phyloP scores from a whole-genome alignment of 2,888 invertebrate species.

The Tachystola acroxantha region DNA sequence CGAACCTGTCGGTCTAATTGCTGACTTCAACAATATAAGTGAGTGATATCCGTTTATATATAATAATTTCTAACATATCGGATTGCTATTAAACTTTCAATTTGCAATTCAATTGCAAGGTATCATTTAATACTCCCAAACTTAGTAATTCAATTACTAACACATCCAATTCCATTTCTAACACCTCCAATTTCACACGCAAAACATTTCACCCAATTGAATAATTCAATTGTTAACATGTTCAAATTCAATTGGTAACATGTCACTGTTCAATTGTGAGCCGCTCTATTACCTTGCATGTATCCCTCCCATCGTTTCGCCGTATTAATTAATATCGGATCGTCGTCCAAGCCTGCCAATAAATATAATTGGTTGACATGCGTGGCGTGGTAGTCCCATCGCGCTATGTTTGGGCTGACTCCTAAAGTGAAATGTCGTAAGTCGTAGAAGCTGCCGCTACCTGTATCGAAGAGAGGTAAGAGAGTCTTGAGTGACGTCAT shows the following conservation, averaged over 20 bases:
- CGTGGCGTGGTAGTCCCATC: slow-evolving; percentile 99
- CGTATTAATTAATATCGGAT: slow-evolving; percentile 88
- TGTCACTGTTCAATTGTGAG: slow-evolving; percentile 91
- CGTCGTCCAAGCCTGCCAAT: slow-evolving; percentile 90
- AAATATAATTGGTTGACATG: slow-evolving; percentile 97
- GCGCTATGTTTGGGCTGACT: slow-evolving; percentile 94
- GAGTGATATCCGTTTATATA: too few species aligned
- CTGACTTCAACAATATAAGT: too few species aligned
- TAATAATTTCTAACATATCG: too few species aligned
- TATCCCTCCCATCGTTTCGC: slow-evolving; percentile 96
- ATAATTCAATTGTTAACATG: too few species aligned
- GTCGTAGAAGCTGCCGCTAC: slow-evolving; percentile 95
- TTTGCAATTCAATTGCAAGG: too few species aligned
- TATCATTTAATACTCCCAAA: too few species aligned
- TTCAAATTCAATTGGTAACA: not conserved
- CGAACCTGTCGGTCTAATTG: too few species aligned
- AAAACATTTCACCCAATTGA: too few species aligned
- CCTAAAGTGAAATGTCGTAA: slow-evolving; percentile 94
- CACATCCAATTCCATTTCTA: too few species aligned
- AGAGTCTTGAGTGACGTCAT: slow-evolving; percentile 2
- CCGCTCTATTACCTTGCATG: slow-evolving; percentile 95
- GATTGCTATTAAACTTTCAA: too few species aligned
- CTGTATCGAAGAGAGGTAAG: slow-evolving; percentile 3
- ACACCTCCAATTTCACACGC: too few species aligned
- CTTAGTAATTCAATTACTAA: too few species aligned